A percentile compares a stretch with the other conserved stretches of the same genome.
Conservation (phyloP, 2,888 invertebrate genomes). For the Leistus spinibarbis region DNA sequence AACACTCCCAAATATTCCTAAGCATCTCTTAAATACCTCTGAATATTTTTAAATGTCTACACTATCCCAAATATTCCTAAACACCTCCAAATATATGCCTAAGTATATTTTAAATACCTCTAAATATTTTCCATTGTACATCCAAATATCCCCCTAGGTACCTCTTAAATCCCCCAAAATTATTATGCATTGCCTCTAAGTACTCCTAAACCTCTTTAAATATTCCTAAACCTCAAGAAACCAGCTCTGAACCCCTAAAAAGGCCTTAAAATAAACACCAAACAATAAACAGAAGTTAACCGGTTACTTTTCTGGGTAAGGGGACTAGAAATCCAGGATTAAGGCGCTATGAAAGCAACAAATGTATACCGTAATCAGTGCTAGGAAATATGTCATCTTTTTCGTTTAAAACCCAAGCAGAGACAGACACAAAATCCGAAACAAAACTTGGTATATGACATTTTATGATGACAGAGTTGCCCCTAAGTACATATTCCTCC, state of each 20-base stretch:
- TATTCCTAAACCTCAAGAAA: neutral
- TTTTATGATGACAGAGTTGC: slow-evolving; percentile 89
- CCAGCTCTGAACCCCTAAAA: too few relatives aligned
- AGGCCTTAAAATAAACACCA: too few relatives aligned
- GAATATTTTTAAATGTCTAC: too few relatives aligned
- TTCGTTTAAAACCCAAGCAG: slow-evolving; percentile 85
- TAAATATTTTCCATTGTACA: too few relatives aligned
- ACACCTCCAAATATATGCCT: neutral
- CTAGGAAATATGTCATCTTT: slow-evolving; percentile 65
- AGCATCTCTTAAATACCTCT: neutral
- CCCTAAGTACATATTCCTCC: slow-evolving; percentile 90
- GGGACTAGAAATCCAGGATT: neutral
- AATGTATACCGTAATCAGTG: slow-evolving; percentile 58
- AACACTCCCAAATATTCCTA: neutral
- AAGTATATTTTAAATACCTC: neutral
- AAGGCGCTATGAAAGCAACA: neutral
- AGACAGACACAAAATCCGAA: slow-evolving; percentile 85
- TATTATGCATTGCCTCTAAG: neutral
- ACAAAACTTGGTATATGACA: slow-evolving; percentile 94
- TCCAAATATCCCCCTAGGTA: too few relatives aligned
- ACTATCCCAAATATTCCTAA: neutral
- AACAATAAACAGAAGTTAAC: neutral
- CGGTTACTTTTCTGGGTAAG: neutral
- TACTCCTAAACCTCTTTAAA: neutral
- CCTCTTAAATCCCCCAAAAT: too few relatives aligned